Conservation (phyloP, 2,113 vertebrate species). For the Oncorhynchus clarkii region DNA sequence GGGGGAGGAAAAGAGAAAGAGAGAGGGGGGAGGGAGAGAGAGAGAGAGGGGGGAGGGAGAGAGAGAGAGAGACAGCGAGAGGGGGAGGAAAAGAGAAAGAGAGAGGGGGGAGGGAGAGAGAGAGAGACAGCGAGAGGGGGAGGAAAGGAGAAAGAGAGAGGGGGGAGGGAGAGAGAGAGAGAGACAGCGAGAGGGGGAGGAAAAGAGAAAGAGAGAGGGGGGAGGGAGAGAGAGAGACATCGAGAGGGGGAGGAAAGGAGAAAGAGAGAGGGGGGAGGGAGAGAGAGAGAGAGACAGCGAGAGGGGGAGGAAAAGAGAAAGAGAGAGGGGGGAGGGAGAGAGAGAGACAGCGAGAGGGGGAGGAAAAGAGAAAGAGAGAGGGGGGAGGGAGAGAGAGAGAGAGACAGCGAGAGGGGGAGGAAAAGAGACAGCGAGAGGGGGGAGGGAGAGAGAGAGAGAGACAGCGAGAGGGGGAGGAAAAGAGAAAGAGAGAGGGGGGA, state of each 20-base stretch:
- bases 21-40: constrained; percentile 9
- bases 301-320: constrained; percentile 13
- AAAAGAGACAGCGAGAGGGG: not conserved
- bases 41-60: no score
- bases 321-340: no score
- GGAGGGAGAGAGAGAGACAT: not conserved
- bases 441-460: constrained; percentile 18
- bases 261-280: not conserved
- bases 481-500: not conserved
- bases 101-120: not conserved
- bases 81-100: constrained; percentile 11
- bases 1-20: no score
- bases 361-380: no score
- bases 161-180: no score
- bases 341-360: no score
- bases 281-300: not conserved
- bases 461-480: constrained; percentile 10
- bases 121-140: no score
- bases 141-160: no score
- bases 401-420: no score
- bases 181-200: no score
- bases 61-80: not conserved
- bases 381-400: no score
- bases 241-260: not conserved
- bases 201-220: no score